Conservation (phyloP, 1,140 invertebrate genomes). For the Drosophila prosaltans region DNA sequence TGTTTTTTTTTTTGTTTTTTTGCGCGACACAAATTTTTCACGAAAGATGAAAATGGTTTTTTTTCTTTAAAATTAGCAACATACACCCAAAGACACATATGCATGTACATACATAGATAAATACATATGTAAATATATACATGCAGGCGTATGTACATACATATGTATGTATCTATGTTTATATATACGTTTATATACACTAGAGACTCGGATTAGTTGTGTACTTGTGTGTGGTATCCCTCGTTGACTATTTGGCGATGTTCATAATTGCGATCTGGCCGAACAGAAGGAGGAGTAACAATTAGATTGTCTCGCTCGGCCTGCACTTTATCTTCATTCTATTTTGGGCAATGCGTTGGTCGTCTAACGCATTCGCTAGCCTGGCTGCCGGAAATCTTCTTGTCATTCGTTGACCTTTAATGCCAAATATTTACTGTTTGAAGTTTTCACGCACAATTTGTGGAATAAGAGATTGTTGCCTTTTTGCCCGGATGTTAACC, state of each 20-base stretch:
- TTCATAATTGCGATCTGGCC: constrained; percentile 62
- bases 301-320: constrained; percentile 31
- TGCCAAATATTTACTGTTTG: constrained; percentile 24
- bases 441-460: constrained; percentile 19
- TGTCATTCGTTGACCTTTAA: constrained; percentile 79
- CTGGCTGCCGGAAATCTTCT: constrained; percentile 71
- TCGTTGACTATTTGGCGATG: constrained; percentile 38
- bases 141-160: no score
- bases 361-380: constrained; percentile 5
- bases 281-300: constrained; percentile 50
- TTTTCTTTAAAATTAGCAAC: constrained; percentile 77
- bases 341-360: constrained; percentile 48
- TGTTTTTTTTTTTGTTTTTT: constrained; percentile 35
- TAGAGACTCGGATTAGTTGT: constrained; percentile 41
- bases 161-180: background rate
- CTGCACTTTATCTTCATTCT: constrained; percentile 62
- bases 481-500: no score
- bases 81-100: constrained; percentile 40
- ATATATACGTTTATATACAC: background rate
- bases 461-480: no score
- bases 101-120: constrained; percentile 2
- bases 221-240: constrained; percentile 38
- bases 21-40: constrained; percentile 75
- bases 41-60: constrained; percentile 78
- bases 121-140: background rate